Evolutionary conservation across 2,113 vertebrate species (phyloP).

Genomic region (Oryzias melastigma): DNA sequence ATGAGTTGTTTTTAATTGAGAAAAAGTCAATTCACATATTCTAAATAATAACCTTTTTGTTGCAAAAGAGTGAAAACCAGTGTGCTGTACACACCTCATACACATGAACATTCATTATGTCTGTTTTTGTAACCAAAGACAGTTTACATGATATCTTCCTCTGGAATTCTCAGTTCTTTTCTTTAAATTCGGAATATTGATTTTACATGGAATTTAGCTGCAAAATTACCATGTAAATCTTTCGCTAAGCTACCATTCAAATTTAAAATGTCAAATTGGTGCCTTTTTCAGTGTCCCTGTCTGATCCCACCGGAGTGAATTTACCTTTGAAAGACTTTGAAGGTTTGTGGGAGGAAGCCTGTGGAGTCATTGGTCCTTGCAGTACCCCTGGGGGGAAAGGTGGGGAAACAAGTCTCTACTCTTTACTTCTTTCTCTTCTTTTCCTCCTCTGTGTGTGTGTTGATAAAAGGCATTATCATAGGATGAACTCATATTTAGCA

Average conservation of each 20-base stretch:
- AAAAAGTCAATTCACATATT: no score
- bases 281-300: slow-evolving; percentile 5
- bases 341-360: no score
- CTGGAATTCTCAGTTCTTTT: no score
- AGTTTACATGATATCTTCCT: no score
- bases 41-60: no score
- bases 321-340: slow-evolving; percentile 42
- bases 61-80: no score
- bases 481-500: slow-evolving; percentile 9
- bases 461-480: slow-evolving; percentile 24
- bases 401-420: slow-evolving; percentile 26
- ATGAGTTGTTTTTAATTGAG: no score
- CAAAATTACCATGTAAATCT: slow-evolving; percentile 15
- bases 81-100: no score
- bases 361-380: slow-evolving; percentile 16
- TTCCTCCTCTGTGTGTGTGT: background rate
- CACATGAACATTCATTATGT: no score
- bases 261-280: slow-evolving; percentile 6
- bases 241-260: slow-evolving; percentile 10
- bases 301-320: slow-evolving; percentile 26
- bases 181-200: no score
- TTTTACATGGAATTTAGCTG: no score
- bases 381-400: slow-evolving; percentile 35
- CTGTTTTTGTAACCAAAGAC: no score
- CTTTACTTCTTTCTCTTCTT: background rate